phyloP scores from a whole-genome alignment of 2,888 invertebrate genomes.

The Arge pagana region DNA sequence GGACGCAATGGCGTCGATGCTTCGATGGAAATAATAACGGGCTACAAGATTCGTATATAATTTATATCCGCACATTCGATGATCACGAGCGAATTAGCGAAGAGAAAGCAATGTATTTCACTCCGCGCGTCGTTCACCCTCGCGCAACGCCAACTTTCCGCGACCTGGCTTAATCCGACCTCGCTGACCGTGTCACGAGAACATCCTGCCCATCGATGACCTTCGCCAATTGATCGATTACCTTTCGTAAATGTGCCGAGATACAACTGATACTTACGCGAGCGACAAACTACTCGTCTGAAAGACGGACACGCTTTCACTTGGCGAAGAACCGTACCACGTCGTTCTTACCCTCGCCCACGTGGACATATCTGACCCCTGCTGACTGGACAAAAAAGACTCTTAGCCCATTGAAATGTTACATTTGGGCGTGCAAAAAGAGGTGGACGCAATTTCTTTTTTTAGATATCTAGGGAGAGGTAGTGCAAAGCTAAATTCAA shows the following conservation, averaged over 20 bases:
- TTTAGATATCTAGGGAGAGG: too few species aligned
- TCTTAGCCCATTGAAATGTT: too few species aligned
- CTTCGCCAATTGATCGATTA: not conserved
- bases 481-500: too few species aligned
- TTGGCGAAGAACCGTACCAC: slow-evolving; percentile 42
- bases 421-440: too few species aligned
- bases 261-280: slow-evolving; percentile 8
- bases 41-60: slow-evolving; percentile 3
- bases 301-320: too few species aligned
- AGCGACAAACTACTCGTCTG: too few species aligned
- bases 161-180: slow-evolving; percentile 9
- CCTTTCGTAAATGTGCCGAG: slow-evolving; percentile 2
- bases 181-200: slow-evolving; percentile 12
- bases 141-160: slow-evolving; percentile 8
- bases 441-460: too few species aligned
- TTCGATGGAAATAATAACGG: slow-evolving; percentile 9
- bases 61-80: slow-evolving; percentile 15
- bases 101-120: slow-evolving; percentile 18
- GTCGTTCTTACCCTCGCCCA: slow-evolving; percentile 23
- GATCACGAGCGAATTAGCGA: slow-evolving; percentile 7
- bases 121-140: not conserved
- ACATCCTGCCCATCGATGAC: not conserved
- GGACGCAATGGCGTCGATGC: not conserved
- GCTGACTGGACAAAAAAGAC: too few species aligned
- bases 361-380: too few species aligned